Evolutionary conservation across 2,888 invertebrate species (phyloP), one percentile per base, ranked within the genome.

Genomic region (Fragum sueziense): DNA sequence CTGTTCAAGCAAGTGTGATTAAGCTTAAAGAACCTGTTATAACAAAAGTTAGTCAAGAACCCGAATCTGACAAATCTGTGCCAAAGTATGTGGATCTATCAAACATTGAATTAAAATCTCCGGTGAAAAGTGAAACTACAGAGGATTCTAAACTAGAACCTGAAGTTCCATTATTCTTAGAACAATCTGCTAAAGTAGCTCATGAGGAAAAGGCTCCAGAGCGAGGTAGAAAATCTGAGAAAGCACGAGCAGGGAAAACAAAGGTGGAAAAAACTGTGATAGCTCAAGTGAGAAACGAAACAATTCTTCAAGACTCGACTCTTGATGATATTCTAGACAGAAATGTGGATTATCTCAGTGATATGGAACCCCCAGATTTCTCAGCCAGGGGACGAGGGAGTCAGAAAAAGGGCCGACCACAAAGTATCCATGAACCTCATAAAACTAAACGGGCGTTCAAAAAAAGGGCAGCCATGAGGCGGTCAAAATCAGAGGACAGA

Each of bases 341-440:
- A 51, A 84, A 84, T 78, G 76, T 80, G 41, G 84, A 84, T 34
- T 84, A 82, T 69, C 57, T 84, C 41, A 80, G 80, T 74, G 84
- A 84, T 33, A 17, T 79, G 29, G 82, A 82, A 27, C 57, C 78
- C 14, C 68, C 71, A n/a, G 73, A 82, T 7, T 72, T 74, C 31
- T 37, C 61, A 4, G 65, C 41, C n/a, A 57, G 62, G 52, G 69
- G 76, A 2, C 33, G 69, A 7, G 27, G 68, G 11, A 57, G 51
- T 25, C 73, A 70, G 22, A 80, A 73, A 47, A 81, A 75, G 59
- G 33, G 74, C 6, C 70, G 81, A 14, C 81, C 81, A 57, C 79
- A 81, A 47, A 84, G 84, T 69, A 74, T 80, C 57, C 80, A 81
- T 74, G 84, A 81, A 41, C 37, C n/a, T 34, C 80, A 78, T n/a